A percentile compares a stretch with the other conserved stretches of the same genome.
These are phyloP conservation scores for Achlya flavicornis DNA, from an alignment of 2,888 invertebrate species.

Conservation along the genomic window DNA sequence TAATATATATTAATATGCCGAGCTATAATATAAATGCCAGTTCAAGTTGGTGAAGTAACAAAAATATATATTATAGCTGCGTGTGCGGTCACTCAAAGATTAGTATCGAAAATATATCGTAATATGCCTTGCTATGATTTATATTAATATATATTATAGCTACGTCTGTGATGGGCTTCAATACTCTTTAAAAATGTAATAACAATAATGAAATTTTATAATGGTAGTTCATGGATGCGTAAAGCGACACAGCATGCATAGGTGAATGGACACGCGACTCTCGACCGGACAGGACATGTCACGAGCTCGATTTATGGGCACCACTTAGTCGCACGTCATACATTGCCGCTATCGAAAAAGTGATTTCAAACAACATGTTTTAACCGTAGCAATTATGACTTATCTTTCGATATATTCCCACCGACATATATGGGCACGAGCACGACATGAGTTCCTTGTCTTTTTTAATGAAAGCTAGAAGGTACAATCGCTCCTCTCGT, in stretches of 20 bases:
- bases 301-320: constrained; percentile 62
- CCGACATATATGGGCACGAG: constrained; percentile 28
- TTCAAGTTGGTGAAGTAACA: no score
- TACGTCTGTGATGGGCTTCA: no score
- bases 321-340: constrained; percentile 72
- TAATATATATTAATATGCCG: no score
- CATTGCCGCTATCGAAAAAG: constrained; percentile 46
- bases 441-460: constrained; percentile 41
- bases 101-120: no score
- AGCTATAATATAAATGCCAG: no score
- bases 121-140: no score
- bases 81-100: no score
- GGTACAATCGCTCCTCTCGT: constrained; percentile 41
- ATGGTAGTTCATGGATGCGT: constrained; percentile 45
- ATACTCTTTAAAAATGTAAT: constrained; percentile 27
- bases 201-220: constrained; percentile 46
- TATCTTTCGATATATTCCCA: constrained; percentile 23
- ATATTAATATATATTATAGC: no score
- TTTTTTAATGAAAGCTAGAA: constrained; percentile 63
- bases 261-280: constrained; percentile 58
- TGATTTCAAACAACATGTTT: constrained; percentile 31
- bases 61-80: no score
- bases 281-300: constrained; percentile 60
- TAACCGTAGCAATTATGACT: constrained; percentile 28
- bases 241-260: constrained; percentile 43